These are phyloP conservation scores for Eriosoma lanigerum DNA, from an alignment of 1,140 invertebrate genomes.

Conservation along the genomic window DNA sequence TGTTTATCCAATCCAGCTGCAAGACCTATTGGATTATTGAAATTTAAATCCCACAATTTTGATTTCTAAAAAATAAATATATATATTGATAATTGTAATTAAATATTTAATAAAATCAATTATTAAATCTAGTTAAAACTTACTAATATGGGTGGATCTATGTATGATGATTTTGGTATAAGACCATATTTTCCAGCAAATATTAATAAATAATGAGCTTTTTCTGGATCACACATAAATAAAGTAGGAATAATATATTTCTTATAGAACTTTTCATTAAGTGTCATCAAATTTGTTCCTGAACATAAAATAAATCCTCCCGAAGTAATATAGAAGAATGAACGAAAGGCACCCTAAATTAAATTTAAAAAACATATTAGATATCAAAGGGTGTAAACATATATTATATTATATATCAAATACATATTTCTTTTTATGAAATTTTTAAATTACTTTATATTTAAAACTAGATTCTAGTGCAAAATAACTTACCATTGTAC, in stretches of 20 bases:
- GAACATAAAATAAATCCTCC: conserved; percentile 66
- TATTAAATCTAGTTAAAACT: conserved; percentile 56
- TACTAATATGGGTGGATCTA: conserved; percentile 68
- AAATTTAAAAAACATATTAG: conserved; percentile 45
- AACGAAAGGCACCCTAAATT: conserved; percentile 64
- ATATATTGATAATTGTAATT: neutral
- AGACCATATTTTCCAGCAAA: conserved; percentile 74
- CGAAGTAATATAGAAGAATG: conserved; percentile 60
- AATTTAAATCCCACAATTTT: conserved; percentile 69
- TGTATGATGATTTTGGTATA: conserved; percentile 63
- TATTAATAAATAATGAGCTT: conserved; percentile 76
- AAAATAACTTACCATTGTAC: too few relatives aligned
- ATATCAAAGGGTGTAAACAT: too few relatives aligned
- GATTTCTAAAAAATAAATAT: conserved; percentile 63
- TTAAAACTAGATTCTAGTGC: too few relatives aligned
- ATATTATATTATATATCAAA: too few relatives aligned
- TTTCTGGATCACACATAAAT: conserved; percentile 72
- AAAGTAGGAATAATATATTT: conserved; percentile 71
- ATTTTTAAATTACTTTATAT: too few relatives aligned
- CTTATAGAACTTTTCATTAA: conserved; percentile 78
- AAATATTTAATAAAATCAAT: conserved; percentile 27
- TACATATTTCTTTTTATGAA: too few relatives aligned
- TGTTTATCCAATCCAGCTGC: conserved; percentile 99
- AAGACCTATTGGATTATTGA: conserved; percentile 90
- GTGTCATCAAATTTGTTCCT: conserved; percentile 67